phyloP scores from a whole-genome alignment of 2,113 vertebrate species.

The Copsychus sechellarum region DNA sequence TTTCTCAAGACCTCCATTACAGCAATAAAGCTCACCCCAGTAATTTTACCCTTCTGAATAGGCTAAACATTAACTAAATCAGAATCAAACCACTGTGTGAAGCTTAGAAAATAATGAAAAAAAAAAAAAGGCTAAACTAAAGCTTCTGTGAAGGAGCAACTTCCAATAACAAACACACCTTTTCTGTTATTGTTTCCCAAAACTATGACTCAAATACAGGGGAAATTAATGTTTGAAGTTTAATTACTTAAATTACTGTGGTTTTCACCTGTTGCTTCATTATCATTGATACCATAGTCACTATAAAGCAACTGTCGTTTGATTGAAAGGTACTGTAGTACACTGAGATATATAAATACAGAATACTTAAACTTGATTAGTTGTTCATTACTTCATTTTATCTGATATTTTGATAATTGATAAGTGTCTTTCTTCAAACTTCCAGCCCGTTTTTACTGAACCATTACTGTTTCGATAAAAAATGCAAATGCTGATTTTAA shows the following conservation, averaged over 20 bases:
- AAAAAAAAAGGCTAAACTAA: neutral
- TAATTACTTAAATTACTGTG: neutral
- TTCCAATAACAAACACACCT: neutral
- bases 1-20: slow-evolving; percentile 61
- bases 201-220: neutral
- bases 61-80: slow-evolving; percentile 63
- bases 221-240: neutral
- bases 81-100: slow-evolving; percentile 12
- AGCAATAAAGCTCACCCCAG: slow-evolving; percentile 45
- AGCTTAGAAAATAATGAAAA: neutral
- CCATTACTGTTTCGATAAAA: neutral
- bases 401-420: neutral
- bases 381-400: neutral
- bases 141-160: neutral
- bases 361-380: neutral
- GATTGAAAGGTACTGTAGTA: neutral
- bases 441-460: neutral
- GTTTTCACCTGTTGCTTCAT: neutral
- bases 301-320: neutral
- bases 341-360: neutral
- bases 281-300: neutral
- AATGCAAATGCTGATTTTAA: neutral
- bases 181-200: neutral
- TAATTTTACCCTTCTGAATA: slow-evolving; percentile 65
- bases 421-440: neutral